phyloP scores from a whole-genome alignment of 30 jellyfish, hydroid and myxozoan genomes.

The Nemopilema nomurai region DNA sequence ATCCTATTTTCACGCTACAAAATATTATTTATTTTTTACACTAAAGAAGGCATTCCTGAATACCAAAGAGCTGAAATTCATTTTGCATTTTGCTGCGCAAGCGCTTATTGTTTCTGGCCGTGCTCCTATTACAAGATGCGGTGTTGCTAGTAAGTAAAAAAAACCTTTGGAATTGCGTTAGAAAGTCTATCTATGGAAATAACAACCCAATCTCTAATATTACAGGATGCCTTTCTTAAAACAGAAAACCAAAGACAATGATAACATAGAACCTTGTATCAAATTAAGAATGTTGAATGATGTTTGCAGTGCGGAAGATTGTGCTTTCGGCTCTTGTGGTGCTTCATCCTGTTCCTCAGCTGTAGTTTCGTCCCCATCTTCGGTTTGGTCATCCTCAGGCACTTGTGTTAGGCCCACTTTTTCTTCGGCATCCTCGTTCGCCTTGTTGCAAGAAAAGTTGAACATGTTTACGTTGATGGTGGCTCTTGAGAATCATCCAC shows the following conservation, averaged over 20 bases:
- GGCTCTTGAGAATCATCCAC: not conserved
- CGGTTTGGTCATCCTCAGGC: not conserved
- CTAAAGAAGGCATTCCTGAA: too few relatives aligned
- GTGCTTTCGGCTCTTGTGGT: conserved; percentile 6
- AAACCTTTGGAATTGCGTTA: too few relatives aligned
- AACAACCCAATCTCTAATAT: too few relatives aligned
- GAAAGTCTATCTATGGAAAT: too few relatives aligned
- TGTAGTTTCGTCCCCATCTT: not conserved
- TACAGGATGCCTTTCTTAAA: too few relatives aligned
- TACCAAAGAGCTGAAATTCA: too few relatives aligned
- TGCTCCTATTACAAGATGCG: too few relatives aligned
- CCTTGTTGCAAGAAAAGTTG: not conserved
- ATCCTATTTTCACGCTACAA: not conserved
- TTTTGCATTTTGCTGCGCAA: too few relatives aligned
- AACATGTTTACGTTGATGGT: not conserved
- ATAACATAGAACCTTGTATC: conserved; percentile 85
- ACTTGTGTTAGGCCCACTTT: not conserved
- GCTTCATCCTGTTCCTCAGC: not conserved
- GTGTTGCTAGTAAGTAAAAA: too few relatives aligned
- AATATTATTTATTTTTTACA: too few relatives aligned
- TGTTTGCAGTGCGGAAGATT: conserved; percentile 64
- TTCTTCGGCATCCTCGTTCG: conserved; percentile 9
- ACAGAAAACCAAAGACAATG: too few relatives aligned
- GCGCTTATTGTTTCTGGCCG: too few relatives aligned
- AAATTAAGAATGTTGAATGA: conserved; percentile 67